Conservation (phyloP, 2,888 invertebrate genomes). For the Melieria picta region DNA sequence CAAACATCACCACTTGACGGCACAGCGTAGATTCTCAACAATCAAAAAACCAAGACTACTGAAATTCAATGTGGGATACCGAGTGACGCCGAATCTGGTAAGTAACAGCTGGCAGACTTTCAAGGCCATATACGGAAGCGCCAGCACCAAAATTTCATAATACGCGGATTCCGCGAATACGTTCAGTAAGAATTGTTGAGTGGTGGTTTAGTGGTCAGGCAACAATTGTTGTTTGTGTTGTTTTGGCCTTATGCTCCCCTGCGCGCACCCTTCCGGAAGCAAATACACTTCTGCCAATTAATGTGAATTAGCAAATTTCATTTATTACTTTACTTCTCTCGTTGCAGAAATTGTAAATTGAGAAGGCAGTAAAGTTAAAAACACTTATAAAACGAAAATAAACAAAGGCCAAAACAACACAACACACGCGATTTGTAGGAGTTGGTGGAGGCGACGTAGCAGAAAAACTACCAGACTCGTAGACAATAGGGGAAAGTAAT, state of each 20-base stretch:
- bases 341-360: conserved; percentile 53
- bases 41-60: conserved; percentile 37
- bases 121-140: conserved; percentile 35
- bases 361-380: conserved; percentile 7
- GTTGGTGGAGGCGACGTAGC: too few species aligned
- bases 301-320: conserved; percentile 1
- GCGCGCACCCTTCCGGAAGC: not conserved
- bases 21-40: conserved; percentile 40
- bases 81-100: conserved; percentile 44
- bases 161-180: conserved; percentile 24
- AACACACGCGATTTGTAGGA: not conserved
- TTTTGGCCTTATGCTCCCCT: conserved; percentile 49
- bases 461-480: too few species aligned
- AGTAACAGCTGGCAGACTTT: conserved; percentile 33
- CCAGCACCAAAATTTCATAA: conserved; percentile 52
- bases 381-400: conserved; percentile 28
- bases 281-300: conserved; percentile 8
- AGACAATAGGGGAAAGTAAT: too few species aligned
- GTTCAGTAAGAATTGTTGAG: not conserved
- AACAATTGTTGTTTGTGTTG: conserved; percentile 55
- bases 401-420: conserved; percentile 48
- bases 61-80: conserved; percentile 42
- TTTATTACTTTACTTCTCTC: conserved; percentile 52
- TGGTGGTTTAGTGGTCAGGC: conserved; percentile 44
- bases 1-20: conserved; percentile 44